Evolutionary conservation across 2,797 vertebrate species (phyloP), one percentile per base, ranked within the genome.

Genomic region (Periparus ater): DNA sequence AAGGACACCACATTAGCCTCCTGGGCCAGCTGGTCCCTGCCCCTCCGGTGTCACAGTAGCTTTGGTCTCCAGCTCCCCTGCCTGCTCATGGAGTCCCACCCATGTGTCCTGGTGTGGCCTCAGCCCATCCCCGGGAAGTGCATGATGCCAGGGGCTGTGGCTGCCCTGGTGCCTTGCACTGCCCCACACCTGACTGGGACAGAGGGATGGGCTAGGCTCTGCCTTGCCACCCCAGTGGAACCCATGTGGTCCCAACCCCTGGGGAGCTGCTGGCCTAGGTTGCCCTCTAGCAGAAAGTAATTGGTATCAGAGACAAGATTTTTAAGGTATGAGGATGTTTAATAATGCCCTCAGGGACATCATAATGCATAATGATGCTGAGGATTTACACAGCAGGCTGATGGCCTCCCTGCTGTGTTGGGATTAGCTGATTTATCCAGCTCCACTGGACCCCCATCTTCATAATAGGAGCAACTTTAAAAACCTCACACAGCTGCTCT

Each of bases 91-190:
- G 40, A 25, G 7, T 66, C 12, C 17, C 14, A 42, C 6, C 23
- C 32, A 5, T 5, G 10, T 13, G n/a, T 23, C 18, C 23, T n/a
- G 26, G 16, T 32, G 44, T 70, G 38, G 14, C 20, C 42, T 58
- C 70, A 58, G 30, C 30, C 26, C 7, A 3, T 53, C 5, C 47
- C 21, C 17, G 27, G 51, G 9, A 29, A 42, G 8, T 26, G 21
- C 2, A 3, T 2, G 1, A 26, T 48, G 38, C 38, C 22, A 2
- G 4, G 27, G 12, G 7, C 17, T 34, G 32, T 6, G 5, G 19
- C 34, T 74, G 26, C 6, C 48, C 27, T 38, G 12, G 14, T 26
- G 32, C 3, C 9, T 26, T 38, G 6, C 2, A 36, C 8, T 81
- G 65, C 38, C 13, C 27, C 5, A 7, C 22, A 30, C 23, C 9